Conservation (phyloP, 2,797 vertebrate genomes). For the Karalla daura region DNA sequence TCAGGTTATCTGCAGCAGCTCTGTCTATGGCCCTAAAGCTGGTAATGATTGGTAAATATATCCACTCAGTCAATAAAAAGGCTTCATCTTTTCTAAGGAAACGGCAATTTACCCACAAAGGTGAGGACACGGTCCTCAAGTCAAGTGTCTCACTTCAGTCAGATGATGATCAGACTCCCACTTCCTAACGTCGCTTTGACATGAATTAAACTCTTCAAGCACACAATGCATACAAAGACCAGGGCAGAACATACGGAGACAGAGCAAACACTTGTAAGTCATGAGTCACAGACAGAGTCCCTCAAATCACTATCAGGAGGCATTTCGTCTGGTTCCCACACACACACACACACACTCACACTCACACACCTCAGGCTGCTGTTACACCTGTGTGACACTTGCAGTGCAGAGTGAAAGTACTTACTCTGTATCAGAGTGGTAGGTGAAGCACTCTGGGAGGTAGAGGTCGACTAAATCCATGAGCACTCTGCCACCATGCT, state of each 20-base stretch:
- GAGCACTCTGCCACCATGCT: slow-evolving; percentile 72
- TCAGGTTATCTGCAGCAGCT: neutral
- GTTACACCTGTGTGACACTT: slow-evolving; percentile 1
- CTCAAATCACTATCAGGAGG: neutral
- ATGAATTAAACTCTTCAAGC: too few species aligned
- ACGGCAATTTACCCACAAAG: neutral
- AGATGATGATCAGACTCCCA: too few species aligned
- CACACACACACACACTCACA: neutral
- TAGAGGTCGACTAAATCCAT: slow-evolving; percentile 84
- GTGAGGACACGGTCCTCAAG: too few species aligned
- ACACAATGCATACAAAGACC: too few species aligned
- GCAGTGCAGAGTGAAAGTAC: slow-evolving; percentile 47
- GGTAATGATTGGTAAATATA: neutral
- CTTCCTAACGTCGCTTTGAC: too few species aligned
- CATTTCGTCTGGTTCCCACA: neutral
- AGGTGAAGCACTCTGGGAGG: slow-evolving; percentile 82
- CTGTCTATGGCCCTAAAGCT: neutral
- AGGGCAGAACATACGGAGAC: too few species aligned
- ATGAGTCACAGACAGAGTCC: neutral
- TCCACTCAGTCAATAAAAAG: too few species aligned
- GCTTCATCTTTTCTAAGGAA: neutral
- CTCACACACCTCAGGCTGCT: neutral
- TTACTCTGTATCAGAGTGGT: slow-evolving; percentile 80
- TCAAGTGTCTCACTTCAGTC: too few species aligned
- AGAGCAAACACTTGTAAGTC: neutral